Conservation (phyloP, 2,888 invertebrate genomes). For the Pollenia griseotomentosa region DNA sequence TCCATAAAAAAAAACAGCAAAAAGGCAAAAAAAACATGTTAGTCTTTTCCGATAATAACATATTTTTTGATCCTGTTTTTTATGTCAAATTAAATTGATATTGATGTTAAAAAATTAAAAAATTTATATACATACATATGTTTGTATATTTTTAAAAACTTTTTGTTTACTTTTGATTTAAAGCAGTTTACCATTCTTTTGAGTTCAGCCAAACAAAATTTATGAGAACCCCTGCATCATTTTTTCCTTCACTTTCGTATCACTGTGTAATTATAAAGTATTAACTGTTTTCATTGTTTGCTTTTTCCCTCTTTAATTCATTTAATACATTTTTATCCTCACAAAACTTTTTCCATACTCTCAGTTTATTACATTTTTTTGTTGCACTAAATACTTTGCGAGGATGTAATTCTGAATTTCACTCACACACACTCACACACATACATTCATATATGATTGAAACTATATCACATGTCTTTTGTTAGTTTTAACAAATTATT, state of each 20-base stretch:
- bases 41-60: no score
- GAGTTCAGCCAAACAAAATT: no score
- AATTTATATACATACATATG: no score
- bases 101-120: no score
- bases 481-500: conserved; percentile 70
- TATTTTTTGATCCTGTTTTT: no score
- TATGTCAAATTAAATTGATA: no score
- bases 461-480: conserved; percentile 37
- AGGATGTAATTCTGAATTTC: conserved; percentile 10
- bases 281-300: conserved; percentile 30
- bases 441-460: not conserved
- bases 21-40: no score
- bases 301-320: conserved; percentile 30
- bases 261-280: not conserved
- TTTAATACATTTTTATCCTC: conserved; percentile 7
- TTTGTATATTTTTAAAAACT: no score
- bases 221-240: no score
- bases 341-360: conserved; percentile 55
- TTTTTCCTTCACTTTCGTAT: not conserved
- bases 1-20: no score
- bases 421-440: not conserved
- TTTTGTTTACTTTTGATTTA: no score
- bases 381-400: conserved; percentile 11
- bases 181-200: no score
- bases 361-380: conserved; percentile 35